Evolutionary conservation across 2,888 invertebrate genomes (phyloP), one percentile per base, ranked within the genome.

Genomic region (Mantis religiosa): DNA sequence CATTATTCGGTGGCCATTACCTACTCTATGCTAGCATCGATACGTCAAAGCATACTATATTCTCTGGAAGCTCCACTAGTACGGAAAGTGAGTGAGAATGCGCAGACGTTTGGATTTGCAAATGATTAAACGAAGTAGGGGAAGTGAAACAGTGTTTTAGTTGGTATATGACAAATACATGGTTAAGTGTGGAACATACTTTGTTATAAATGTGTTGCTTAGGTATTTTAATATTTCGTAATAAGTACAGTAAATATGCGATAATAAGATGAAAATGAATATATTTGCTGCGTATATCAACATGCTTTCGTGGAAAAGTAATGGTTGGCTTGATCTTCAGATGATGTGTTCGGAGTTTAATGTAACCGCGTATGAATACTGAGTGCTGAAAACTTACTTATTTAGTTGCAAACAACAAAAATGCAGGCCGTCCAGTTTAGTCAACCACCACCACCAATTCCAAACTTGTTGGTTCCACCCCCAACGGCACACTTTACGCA

Each of bases 381-480:
- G 54, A 71, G 54, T 71, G 25, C 25, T 71, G 20, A 20, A 71
- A 71, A 71, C 20, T 20, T 15, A 6, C 1, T 14, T 3, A 54
- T 71, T 71, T 20, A 3, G 54, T 15, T 25, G 20, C 20, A 71
- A 71, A 71, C 14, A 71, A 71, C 25, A 20, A 8, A 4, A 3
- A 71, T 90, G 89, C 89, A 90, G 83, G 87, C 89, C 28, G 88
- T 88, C 41, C 91, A 90, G 84, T 91, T 90, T 87, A 90, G 86
- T 71, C 90, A 90, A n/a, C 91, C 91, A 71, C 91, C 91, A 27
- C 93, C 81, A 34, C 89, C 90, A 7, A 90, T 93, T 15, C 92
- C 93, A 30, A 93, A 93, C 90, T 91, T 93, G 88, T 92, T 93
- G 0, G 92, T 93, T 27, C 93, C 93, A 25, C 93, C 93, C 3